phyloP scores from a whole-genome alignment of 2,888 invertebrate genomes.

The Andrena praecox region DNA sequence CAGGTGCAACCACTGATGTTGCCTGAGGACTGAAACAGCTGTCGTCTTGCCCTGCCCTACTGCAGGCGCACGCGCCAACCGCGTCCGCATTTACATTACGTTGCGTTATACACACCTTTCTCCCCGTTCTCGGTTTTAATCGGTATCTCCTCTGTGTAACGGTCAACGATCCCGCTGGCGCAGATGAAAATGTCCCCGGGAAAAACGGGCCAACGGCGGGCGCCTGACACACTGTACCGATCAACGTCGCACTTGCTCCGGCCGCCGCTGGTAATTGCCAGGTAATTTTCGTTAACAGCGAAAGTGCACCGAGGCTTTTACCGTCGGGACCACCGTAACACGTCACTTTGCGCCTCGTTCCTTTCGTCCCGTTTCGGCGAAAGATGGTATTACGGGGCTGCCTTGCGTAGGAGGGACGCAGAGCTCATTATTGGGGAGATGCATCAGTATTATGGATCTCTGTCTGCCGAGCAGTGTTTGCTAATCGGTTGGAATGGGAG shows the following conservation, averaged over 20 bases:
- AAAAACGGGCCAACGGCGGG: conserved; percentile 43
- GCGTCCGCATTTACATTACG: conserved; percentile 80
- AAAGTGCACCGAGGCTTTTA: conserved; percentile 31
- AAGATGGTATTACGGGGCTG: background rate
- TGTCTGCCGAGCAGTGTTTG: background rate
- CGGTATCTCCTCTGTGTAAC: conserved; percentile 74
- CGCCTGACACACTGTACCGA: background rate
- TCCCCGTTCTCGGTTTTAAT: conserved; percentile 67
- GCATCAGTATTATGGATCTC: background rate
- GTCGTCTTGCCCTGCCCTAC: conserved; percentile 81
- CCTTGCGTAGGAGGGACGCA: background rate
- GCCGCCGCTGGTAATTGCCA: conserved; percentile 5
- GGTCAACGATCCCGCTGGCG: conserved; percentile 78
- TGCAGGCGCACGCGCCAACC: conserved; percentile 82
- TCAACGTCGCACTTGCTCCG: conserved; percentile 23
- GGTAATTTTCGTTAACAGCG: conserved; percentile 36
- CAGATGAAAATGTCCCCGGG: conserved; percentile 70
- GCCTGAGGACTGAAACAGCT: conserved; percentile 82
- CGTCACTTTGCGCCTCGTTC: too few relatives aligned
- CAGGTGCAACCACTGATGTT: conserved; percentile 82
- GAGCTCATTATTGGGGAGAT: background rate
- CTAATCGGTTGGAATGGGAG: background rate
- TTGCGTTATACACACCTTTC: conserved; percentile 69
- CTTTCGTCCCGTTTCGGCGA: too few relatives aligned
- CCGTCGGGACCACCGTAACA: conserved; percentile 13